phyloP scores from a whole-genome alignment of 1,140 invertebrate genomes.

The Ptiloglossa arizonensis region DNA sequence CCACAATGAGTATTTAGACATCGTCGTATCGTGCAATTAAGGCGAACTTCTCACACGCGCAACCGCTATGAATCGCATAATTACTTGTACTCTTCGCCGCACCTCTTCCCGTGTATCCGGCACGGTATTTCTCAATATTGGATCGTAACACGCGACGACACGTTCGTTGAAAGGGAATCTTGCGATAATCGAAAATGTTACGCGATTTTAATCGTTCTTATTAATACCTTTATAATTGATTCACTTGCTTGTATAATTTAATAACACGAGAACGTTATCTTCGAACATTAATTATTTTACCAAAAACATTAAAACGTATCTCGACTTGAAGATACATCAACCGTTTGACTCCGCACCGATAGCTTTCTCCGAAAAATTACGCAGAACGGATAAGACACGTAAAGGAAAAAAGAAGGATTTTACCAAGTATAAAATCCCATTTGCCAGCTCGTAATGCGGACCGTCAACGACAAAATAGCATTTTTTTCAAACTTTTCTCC shows the following conservation, averaged over 20 bases:
- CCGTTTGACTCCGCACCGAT: no score
- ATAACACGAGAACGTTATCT: no score
- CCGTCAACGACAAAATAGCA: background rate
- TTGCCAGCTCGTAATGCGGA: constrained; percentile 24
- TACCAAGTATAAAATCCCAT: constrained; percentile 2
- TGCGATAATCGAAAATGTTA: no score
- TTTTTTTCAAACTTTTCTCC: background rate
- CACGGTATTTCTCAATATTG: background rate
- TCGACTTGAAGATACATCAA: no score
- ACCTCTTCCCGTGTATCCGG: background rate
- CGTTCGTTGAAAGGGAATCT: no score
- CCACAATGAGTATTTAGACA: background rate
- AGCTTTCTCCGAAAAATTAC: background rate
- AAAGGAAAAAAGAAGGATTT: background rate
- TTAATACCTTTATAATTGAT: no score
- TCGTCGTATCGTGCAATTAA: constrained; percentile 55
- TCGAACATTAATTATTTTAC: no score
- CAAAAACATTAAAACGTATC: no score
- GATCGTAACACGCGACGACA: no score
- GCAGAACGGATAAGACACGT: background rate
- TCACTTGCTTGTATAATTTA: no score
- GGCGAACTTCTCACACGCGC: constrained; percentile 52
- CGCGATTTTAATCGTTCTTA: no score
- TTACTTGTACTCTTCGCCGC: constrained; percentile 40
- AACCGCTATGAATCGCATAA: constrained; percentile 47